Base-by-base conservation (phyloP, 2,113 vertebrate species). In the Harpagus bidentatus region DNA sequence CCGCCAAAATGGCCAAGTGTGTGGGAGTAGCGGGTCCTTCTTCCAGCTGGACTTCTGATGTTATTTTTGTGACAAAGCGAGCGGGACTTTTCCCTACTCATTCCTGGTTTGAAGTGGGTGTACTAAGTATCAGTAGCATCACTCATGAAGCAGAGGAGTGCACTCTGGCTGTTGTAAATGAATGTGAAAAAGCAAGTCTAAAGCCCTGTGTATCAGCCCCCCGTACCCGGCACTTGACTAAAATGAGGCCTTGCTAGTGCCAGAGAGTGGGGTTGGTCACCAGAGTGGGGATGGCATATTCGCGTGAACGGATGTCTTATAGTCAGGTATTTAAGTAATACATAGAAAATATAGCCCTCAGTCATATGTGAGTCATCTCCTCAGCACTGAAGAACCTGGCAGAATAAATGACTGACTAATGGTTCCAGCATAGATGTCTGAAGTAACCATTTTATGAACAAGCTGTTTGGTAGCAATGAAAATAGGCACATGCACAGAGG, bases 261-360 rank as follows among this genome's bases (percentile, higher is more conserved):
- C 82, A 16, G 21, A 18, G 47, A 13, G 6, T 18, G 4, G 78
- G n/a, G 50, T 6, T 65, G 29, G 3, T 38, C 47, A 31, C 36
- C 25, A 5, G 13, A 15, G 52, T 2, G n/a, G 38, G 58, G 15
- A 13, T 18, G 38, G 40, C 1, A 1, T 34, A 0, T 25, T 34
- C 0, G 0, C 16, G 11, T 28, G n/a, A 65, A 10, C 7, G 26
- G 10, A 18, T 25, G 17, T 15, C 32, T 17, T 50, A 36, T 3
- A 21, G 21, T 34, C 56, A 25, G n/a, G 0, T 10, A 17, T 28
- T 56, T 5, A 8, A 72, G 52, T 3, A 21, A 67, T 9, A 16
- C 2, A 1, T 2, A 32, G 52, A 72, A 82, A 86, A 67, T 25
- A 7, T 0, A 76, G 34, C 59, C 45, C 50, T 80, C 6, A 10